Base-by-base conservation (phyloP, 2,888 invertebrate genomes). In the Cephus spinipes region DNA sequence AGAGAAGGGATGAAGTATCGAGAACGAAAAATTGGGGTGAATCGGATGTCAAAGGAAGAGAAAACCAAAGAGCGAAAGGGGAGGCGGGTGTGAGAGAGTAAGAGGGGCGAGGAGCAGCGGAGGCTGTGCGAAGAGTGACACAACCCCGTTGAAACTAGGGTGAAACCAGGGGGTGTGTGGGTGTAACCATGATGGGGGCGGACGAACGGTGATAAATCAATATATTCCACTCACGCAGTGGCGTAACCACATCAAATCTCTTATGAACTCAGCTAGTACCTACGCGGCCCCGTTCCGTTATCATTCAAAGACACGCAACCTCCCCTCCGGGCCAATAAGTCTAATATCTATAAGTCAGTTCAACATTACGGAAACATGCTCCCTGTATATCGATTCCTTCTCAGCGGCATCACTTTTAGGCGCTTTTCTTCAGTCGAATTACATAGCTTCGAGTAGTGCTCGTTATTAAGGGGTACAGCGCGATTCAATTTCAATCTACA, bases 171-270 rank as follows among this genome's bases (percentile, higher is more conserved):
- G 36, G 36, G 40, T 1, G 40, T 40, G 12, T 40, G 68, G 76
- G 74, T 33, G 75, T 36, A 40, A 6, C 40, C 40, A 23, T 68
- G 15, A 32, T 34, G 69, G 81, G 78, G 79, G 80, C 34, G 69
- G 76, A 33, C 79, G 79, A 81, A 83, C 81, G 80, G 81, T 81
- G 85, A 88, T 87, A 88, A 89, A 90, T 89, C 89, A 87, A 89
- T 90, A 89, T 88, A 89, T 89, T 87, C 87, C 81, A 85, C 87
- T 88, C 88, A 88, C 87, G 87, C 88, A 87, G 83, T 86, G 84
- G 83, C 84, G 85, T 88, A 87, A 88, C 87, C 85, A 86, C 85
- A 83, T 83, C 77, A 84, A 85, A 87, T 88, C 86, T 85, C 83
- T 81, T 83, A 73, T 79, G 78, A 81, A 73, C 79, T 79, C 79